These are phyloP conservation scores for Dallia pectoralis DNA, from an alignment of 2,797 vertebrate species.

Conservation along the genomic window DNA sequence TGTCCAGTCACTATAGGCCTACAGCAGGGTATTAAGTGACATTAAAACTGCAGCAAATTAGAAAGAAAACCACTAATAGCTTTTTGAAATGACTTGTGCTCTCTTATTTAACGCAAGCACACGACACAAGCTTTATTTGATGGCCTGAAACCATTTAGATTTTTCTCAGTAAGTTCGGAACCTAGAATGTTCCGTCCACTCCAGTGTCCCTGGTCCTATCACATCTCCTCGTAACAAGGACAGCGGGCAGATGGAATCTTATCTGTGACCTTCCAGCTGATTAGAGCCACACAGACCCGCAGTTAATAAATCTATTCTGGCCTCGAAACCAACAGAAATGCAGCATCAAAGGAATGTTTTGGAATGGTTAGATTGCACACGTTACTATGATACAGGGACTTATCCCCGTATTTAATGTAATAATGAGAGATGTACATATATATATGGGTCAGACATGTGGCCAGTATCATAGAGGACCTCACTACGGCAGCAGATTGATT, in stretches of 20 bases:
- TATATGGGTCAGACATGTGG: background rate
- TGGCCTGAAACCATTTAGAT: background rate
- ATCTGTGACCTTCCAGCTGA: conserved; percentile 55
- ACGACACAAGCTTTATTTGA: background rate
- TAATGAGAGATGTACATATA: background rate
- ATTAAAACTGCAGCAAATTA: background rate
- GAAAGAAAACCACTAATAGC: background rate
- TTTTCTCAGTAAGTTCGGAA: conserved; percentile 11
- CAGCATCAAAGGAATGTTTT: too few relatives aligned
- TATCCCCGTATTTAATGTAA: background rate
- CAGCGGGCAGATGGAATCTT: conserved; percentile 54
- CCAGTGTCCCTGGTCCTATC: conserved; percentile 29
- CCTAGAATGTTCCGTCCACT: conserved; percentile 8
- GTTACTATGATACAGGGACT: background rate
- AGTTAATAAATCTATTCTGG: conserved; percentile 7
- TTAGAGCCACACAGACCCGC: conserved; percentile 24
- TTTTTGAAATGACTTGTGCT: background rate
- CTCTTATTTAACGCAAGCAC: background rate
- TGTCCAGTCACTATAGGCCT: background rate
- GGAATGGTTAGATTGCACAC: background rate
- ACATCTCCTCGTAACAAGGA: conserved; percentile 31
- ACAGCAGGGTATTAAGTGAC: background rate
- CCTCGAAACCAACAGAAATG: conserved; percentile 28
- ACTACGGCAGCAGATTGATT: background rate
- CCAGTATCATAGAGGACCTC: background rate